Base-by-base conservation (phyloP, 2,113 vertebrate species). In the Acanthisitta chloris region DNA sequence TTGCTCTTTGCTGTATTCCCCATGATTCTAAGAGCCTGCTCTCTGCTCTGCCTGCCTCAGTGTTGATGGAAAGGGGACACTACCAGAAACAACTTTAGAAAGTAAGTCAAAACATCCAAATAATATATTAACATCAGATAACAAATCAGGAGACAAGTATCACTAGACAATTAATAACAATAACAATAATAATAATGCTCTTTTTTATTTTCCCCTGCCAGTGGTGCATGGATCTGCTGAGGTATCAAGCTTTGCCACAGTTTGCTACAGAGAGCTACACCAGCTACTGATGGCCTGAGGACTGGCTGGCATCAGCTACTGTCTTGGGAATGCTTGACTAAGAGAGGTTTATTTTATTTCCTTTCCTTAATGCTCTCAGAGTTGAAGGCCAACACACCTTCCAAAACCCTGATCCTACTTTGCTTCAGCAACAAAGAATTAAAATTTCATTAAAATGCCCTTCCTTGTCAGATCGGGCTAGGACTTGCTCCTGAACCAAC, bases 401-500 rank as follows among this genome's bases (percentile, higher is more conserved):
- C 82, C 73, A 86, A 95, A 91, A 38, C 79, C 49, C 33, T 0
- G 0, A 86, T 70, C 36, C 62, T 79, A 52, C 62, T 92, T 74
- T n/a, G 58, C 67, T 95, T 92, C 81, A 83, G 84, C 74, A 91
- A 71, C 66, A 85, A 91, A 84, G 84, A 96, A 90, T 88, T 90
- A 66, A 92, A 91, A 82, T 91, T 95, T 95, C 92, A 96, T 94
- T 94, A 86, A 93, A 94, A 96, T 80, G 70, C 81, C 74, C 85
- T 96, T 95, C 69, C 81, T 95, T 80, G 57, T 49, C 40, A 77
- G 84, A 80, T 96, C 70, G 79, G 93, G 91, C 95, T 77, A 85
- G 81, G 94, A 96, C 94, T 94, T 96, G 95, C 93, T 96, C 79
- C 90, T 94, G 91, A 96, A 85, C 91, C 51, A 82, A 96, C 94